These are phyloP conservation scores for Catocala sponsa DNA, from an alignment of 2,888 invertebrate genomes.

Conservation along the genomic window DNA sequence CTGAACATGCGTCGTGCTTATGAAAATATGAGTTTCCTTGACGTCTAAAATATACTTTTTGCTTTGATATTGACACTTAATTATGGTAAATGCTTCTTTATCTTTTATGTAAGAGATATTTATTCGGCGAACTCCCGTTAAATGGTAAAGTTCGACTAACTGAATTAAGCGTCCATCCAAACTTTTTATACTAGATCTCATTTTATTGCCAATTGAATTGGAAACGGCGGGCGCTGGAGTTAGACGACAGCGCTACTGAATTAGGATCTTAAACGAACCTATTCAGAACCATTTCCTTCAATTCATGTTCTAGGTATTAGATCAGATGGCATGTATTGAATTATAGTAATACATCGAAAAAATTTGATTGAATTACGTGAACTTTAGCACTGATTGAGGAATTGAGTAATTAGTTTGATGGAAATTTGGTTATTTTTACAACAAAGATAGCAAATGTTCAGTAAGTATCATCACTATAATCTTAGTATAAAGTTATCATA, in stretches of 20 bases:
- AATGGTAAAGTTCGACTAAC: not conserved
- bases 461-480: not conserved
- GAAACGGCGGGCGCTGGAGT: conserved; percentile 20
- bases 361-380: no score
- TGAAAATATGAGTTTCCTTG: not conserved
- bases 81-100: not conserved
- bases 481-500: not conserved
- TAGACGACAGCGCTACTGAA: conserved; percentile 20
- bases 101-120: not conserved
- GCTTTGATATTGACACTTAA: not conserved
- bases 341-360: no score
- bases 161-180: conserved; percentile 9
- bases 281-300: conserved; percentile 10
- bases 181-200: conserved; percentile 28
- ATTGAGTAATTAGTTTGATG: no score
- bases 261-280: conserved; percentile 22
- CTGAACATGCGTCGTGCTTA: not conserved
- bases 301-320: conserved; percentile 8
- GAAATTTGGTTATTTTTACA: no score
- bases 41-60: not conserved
- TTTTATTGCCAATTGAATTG: conserved; percentile 36
- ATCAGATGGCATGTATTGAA: not conserved
- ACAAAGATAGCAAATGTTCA: no score
- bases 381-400: no score
- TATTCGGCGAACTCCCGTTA: not conserved